Evolutionary conservation across 92 coral and sea anemone genomes (phyloP), one percentile per base, ranked within the genome.

Genomic region (Pocillopora grandis): DNA sequence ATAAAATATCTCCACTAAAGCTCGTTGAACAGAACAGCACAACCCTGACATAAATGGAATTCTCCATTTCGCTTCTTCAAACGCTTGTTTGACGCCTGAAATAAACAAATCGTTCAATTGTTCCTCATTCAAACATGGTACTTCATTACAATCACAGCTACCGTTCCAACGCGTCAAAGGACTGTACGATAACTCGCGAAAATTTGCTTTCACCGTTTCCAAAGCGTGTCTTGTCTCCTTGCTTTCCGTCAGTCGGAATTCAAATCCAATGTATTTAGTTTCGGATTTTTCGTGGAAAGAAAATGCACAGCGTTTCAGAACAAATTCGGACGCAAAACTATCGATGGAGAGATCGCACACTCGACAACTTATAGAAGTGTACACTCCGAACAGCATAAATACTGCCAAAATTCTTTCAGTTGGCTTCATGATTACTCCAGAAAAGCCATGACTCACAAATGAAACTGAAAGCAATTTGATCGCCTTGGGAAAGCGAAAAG

Each of bases 101-200:
- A 57, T 76, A 76, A 84, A 84, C 67, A 84, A 59, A 68, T 76
- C 42, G 70, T 67, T 77, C 83, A 67, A 58, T 77, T 84, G 83
- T 58, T 77, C 64, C 6, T 65, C 82, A 60, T 84, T 84, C 83
- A 84, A 84, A 84, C 88, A 84, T 58, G 77, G 88, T 68, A 84
- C 88, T 77, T 76, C 59, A 65, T 42, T 84, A 75, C 88, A 84
- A 68, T 84, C 83, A 33, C 88, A 84, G 75, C 83, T 57, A 20
- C 57, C 19, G 69, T 77, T 77, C 82, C 82, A 84, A 37, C 6
- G 75, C 76, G 88, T 84, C 76, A 66, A 49, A 77, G 88, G 83
- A 16, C 88, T 75, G 20, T 84, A 48, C 42, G 55, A 57, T 48
- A 84, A 84, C 88, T 84, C 20, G 52, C 35, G 20, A 76, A 76